These are phyloP conservation scores for Euspilapteryx auroguttella DNA, from an alignment of 2,888 invertebrate species.

Conservation along the genomic window DNA sequence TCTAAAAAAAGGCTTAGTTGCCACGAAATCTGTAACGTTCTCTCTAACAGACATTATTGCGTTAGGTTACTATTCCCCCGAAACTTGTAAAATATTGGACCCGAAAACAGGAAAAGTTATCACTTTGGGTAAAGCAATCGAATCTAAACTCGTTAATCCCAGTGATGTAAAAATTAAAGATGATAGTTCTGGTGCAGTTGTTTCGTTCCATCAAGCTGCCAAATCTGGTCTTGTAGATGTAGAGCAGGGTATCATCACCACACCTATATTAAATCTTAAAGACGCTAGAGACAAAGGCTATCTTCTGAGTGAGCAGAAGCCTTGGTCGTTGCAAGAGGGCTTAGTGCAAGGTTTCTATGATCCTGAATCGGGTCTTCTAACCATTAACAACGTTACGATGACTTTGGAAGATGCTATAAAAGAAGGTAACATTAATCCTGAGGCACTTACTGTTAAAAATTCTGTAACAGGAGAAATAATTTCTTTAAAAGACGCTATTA, in stretches of 20 bases:
- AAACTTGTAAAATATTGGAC: slow-evolving; percentile 74
- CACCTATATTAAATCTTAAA: slow-evolving; percentile 72
- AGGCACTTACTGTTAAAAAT: slow-evolving; percentile 77
- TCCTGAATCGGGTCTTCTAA: slow-evolving; percentile 70
- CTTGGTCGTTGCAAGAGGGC: slow-evolving; percentile 82
- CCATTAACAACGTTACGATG: slow-evolving; percentile 68
- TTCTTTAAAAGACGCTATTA: slow-evolving; percentile 77
- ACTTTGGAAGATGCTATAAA: slow-evolving; percentile 76
- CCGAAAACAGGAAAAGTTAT: slow-evolving; percentile 75
- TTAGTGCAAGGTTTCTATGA: slow-evolving; percentile 80
- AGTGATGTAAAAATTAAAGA: slow-evolving; percentile 74
- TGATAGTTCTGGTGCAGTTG: slow-evolving; percentile 65
- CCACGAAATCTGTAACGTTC: slow-evolving; percentile 71
- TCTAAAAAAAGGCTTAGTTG: slow-evolving; percentile 68
- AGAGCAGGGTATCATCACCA: slow-evolving; percentile 68
- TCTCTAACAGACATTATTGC: slow-evolving; percentile 74
- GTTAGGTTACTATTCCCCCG: slow-evolving; percentile 75
- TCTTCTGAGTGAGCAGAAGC: slow-evolving; percentile 75
- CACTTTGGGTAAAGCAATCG: slow-evolving; percentile 75
- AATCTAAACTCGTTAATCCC: slow-evolving; percentile 71
- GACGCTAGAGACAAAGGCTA: slow-evolving; percentile 82
- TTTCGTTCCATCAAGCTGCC: slow-evolving; percentile 72
- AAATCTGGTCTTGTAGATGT: slow-evolving; percentile 71
- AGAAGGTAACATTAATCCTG: slow-evolving; percentile 73
- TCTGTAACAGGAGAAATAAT: slow-evolving; percentile 80